These are phyloP conservation scores for Dermolepida albohirtum DNA, from an alignment of 2,888 invertebrate species.

Conservation along the genomic window DNA sequence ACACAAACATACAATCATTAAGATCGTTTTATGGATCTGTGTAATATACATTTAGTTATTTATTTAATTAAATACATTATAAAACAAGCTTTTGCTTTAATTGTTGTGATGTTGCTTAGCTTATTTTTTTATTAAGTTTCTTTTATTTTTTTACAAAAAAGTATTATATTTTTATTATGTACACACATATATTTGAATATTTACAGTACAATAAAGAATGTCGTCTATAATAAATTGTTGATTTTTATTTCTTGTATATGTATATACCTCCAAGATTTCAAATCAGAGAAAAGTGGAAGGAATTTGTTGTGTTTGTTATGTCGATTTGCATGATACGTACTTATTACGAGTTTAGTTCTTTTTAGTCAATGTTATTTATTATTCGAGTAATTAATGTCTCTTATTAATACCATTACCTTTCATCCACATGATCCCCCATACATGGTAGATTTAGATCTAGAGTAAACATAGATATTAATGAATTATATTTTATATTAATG, in stretches of 20 bases:
- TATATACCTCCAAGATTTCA: conserved; percentile 3
- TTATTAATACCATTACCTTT: conserved; percentile 37
- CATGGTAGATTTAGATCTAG: conserved; percentile 20
- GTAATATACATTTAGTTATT: no score
- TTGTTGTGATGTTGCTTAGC: conserved; percentile 38
- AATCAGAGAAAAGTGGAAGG: conserved; percentile 9
- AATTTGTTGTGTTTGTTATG: conserved; percentile 52
- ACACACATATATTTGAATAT: conserved; percentile 30
- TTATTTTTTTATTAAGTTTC: conserved; percentile 22
- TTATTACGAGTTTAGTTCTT: conserved; percentile 17
- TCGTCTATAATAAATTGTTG: conserved; percentile 16
- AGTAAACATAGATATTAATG: background rate
- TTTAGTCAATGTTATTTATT: conserved; percentile 19
- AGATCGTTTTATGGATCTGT: no score
- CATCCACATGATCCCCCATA: conserved; percentile 29
- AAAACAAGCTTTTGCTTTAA: conserved; percentile 14
- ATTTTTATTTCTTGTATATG: conserved; percentile 31
- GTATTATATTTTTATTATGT: conserved; percentile 39
- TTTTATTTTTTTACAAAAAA: conserved; percentile 26
- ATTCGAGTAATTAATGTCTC: conserved; percentile 27
- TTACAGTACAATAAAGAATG: conserved; percentile 42
- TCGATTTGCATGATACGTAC: conserved; percentile 50
- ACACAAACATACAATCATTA: no score
- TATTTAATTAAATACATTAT: background rate
- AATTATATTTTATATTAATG: background rate